phyloP scores from a whole-genome alignment of 2,888 invertebrate species.

The Drosophila niveifrons region DNA sequence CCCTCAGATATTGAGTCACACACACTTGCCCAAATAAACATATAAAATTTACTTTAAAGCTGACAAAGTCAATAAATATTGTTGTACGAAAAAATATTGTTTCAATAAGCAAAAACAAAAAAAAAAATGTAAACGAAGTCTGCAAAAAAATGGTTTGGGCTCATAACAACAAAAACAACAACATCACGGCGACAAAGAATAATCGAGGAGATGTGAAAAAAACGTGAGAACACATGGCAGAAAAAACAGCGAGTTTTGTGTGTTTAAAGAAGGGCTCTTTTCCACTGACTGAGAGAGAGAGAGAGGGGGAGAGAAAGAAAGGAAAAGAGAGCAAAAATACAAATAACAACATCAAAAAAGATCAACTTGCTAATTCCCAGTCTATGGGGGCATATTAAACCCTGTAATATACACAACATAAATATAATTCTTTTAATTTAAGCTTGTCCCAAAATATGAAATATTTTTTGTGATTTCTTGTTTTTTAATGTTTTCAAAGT shows the following conservation, averaged over 20 bases:
- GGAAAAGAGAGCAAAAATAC: background rate
- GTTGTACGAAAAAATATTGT: conserved; percentile 84
- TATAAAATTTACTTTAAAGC: conserved; percentile 84
- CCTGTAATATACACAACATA: background rate
- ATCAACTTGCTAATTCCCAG: conserved; percentile 16
- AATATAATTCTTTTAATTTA: background rate
- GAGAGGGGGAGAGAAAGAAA: background rate
- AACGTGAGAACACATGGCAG: conserved; percentile 38
- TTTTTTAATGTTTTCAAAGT: too few relatives aligned
- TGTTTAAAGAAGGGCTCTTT: conserved; percentile 12
- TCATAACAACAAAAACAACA: conserved; percentile 52
- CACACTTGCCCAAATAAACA: conserved; percentile 74
- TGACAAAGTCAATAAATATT: conserved; percentile 85
- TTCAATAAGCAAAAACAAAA: conserved; percentile 77
- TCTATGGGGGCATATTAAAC: conserved; percentile 1
- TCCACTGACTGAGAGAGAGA: background rate
- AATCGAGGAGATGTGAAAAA: conserved; percentile 35
- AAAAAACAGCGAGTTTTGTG: conserved; percentile 10
- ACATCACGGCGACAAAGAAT: conserved; percentile 21
- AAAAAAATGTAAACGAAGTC: conserved; percentile 50
- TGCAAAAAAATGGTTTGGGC: conserved; percentile 53
- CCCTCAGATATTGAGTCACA: conserved; percentile 24
- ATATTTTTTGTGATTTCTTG: background rate
- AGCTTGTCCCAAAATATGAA: background rate
- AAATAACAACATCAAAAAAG: conserved; percentile 28